phyloP scores from a whole-genome alignment of 2,797 vertebrate genomes.

The Micrastur ruficollis region DNA sequence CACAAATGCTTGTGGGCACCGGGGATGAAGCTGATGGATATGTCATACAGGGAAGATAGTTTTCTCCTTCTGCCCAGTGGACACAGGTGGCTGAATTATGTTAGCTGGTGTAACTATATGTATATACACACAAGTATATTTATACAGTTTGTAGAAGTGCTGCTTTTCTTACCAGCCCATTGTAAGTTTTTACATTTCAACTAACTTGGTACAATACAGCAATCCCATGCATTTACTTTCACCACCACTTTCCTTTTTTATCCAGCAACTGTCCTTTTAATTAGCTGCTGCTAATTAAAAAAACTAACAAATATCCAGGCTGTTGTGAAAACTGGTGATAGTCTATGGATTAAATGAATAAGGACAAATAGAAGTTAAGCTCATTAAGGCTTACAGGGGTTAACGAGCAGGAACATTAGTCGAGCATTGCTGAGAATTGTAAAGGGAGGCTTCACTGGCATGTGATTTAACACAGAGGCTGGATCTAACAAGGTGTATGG shows the following conservation, averaged over 20 bases:
- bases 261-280: slow-evolving; percentile 2
- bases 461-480: background rate
- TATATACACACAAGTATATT: background rate
- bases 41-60: background rate
- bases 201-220: background rate
- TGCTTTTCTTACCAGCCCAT: background rate
- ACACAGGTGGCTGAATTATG: background rate
- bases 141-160: background rate
- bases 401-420: slow-evolving; percentile 11
- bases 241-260: background rate
- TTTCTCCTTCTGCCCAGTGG: background rate
- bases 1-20: background rate
- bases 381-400: slow-evolving; percentile 14
- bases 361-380: slow-evolving; percentile 45
- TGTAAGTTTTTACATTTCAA: background rate
- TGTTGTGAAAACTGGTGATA: slow-evolving; percentile 15
- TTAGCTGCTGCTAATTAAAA: slow-evolving; percentile 48
- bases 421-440: background rate
- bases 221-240: background rate
- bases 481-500: background rate
- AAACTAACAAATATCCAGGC: background rate
- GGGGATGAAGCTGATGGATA: background rate
- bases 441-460: background rate
- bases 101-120: background rate
- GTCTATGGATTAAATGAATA: slow-evolving; percentile 14